These are phyloP conservation scores for Campoplex capitator DNA, from an alignment of 2,888 invertebrate species.

Conservation along the genomic window DNA sequence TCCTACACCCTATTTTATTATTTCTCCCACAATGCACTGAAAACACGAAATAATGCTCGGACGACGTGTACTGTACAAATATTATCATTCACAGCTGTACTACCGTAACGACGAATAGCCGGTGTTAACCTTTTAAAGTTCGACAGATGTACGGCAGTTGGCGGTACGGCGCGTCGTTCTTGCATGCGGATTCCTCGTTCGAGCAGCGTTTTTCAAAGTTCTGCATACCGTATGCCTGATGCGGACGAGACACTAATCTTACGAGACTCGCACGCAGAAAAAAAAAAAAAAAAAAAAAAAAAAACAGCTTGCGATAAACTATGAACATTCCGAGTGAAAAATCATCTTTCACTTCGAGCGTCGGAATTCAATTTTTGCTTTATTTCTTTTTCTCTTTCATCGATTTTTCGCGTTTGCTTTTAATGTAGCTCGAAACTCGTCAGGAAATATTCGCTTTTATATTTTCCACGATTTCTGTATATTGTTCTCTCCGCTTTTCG, in stretches of 20 bases:
- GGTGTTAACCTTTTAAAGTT: not conserved
- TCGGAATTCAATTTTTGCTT: not conserved
- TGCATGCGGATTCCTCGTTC: conserved; percentile 19
- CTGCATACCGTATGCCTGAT: not conserved
- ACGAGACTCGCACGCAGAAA: not conserved
- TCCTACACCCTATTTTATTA: not conserved
- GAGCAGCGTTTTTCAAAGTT: not conserved
- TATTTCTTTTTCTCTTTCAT: not conserved
- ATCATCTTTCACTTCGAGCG: not conserved
- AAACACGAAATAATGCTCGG: conserved; percentile 10
- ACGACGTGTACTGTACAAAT: conserved; percentile 14
- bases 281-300: not conserved
- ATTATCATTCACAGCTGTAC: not conserved
- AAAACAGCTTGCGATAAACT: not conserved
- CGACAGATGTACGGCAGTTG: conserved; percentile 50
- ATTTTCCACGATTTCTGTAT: not conserved
- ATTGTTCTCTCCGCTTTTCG: not conserved
- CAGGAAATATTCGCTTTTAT: not conserved
- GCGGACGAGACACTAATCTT: not conserved
- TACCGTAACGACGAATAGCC: conserved; percentile 9
- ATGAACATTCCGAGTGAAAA: not conserved
- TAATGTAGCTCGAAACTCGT: not conserved
- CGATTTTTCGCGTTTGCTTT: not conserved
- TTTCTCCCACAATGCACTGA: not conserved
- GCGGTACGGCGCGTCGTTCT: conserved; percentile 9